phyloP scores from a whole-genome alignment of 2,888 invertebrate species.

The Ophion obscuratus region DNA sequence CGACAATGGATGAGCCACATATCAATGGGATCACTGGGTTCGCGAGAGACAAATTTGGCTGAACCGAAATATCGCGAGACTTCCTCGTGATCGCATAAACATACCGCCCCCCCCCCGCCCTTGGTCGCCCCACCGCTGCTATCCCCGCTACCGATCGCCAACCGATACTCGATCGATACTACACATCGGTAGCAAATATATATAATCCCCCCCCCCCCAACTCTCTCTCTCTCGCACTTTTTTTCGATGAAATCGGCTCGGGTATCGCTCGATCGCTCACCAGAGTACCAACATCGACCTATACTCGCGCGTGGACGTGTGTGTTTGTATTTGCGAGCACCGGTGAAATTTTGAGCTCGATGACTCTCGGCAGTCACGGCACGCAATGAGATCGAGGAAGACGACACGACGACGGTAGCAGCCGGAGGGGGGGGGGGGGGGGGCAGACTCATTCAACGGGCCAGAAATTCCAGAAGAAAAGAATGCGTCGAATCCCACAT shows the following conservation, averaged over 20 bases:
- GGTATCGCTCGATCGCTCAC: constrained; percentile 19
- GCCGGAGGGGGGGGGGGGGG: not conserved
- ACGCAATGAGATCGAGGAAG: constrained; percentile 1
- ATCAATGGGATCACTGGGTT: constrained; percentile 82
- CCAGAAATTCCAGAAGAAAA: constrained; percentile 33
- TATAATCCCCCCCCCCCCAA: constrained; percentile 21
- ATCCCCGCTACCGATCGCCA: not conserved
- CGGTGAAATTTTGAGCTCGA: constrained; percentile 56
- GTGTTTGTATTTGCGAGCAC: constrained; percentile 29
- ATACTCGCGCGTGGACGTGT: constrained; percentile 9
- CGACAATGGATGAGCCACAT: constrained; percentile 81
- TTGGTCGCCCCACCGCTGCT: too few species aligned
- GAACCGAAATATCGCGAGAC: constrained; percentile 38
- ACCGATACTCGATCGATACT: constrained; percentile 30
- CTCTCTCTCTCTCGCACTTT: not conserved
- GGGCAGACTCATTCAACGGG: constrained; percentile 2
- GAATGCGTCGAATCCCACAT: constrained; percentile 17
- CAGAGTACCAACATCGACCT: constrained; percentile 53
- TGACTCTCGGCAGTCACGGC: constrained; percentile 27
- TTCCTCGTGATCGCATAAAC: constrained; percentile 38
- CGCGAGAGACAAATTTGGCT: constrained; percentile 76
- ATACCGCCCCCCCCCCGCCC: too few species aligned
- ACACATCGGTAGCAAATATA: constrained; percentile 54
- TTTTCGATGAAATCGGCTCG: constrained; percentile 38
- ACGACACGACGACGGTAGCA: not conserved